Base-by-base conservation (phyloP, 2,113 vertebrate genomes). In the Catharus fuscescens region DNA sequence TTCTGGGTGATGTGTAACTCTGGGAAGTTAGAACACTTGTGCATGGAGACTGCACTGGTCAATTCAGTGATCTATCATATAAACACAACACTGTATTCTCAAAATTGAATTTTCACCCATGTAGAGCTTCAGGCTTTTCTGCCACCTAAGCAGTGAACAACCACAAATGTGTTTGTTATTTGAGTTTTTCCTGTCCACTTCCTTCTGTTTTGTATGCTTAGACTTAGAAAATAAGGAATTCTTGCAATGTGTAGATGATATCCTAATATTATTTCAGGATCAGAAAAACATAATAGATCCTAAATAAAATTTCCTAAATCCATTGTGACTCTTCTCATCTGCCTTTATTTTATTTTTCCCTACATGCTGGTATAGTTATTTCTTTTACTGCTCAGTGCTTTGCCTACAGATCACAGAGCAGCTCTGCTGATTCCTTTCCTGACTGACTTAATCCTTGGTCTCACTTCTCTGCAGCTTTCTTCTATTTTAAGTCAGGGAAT, bases 401-500 rank as follows among this genome's bases (percentile, higher is more conserved):
- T 92, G 64, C 56, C 56, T 74, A 8, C 36, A 87, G 21, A 93
- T 74, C 67, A 74, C 34, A 40, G 31, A 86, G 32, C 38, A 91
- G 26, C 45, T 91, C 50, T 17, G 7, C 44, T 52, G 61, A 48
- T 78, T 92, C 50, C 19, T 52, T 84, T 73, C 67, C 85, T 88
- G 76, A 86, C 50, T 86, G 38, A 32, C n/a, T 94, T 94, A 90
- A 90, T 88, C 59, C 44, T 59, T 80, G 29, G 69, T 93, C 70
- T 88, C 73, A 61, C 77, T 94, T 92, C 77, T 77, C 31, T 73
- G 44, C n/a, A 65, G 52, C 57, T 85, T 93, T 91, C 65, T 88
- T 62, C 86, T 96, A 87, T 96, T 96, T 89, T 85, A 85, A 95
- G 89, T 73, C 36, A 80, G 16, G 44, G 31, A 77, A 86, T 42